These are phyloP conservation scores for Enteromius radiatus DNA, from an alignment of 2,797 vertebrate genomes.

Conservation along the genomic window DNA sequence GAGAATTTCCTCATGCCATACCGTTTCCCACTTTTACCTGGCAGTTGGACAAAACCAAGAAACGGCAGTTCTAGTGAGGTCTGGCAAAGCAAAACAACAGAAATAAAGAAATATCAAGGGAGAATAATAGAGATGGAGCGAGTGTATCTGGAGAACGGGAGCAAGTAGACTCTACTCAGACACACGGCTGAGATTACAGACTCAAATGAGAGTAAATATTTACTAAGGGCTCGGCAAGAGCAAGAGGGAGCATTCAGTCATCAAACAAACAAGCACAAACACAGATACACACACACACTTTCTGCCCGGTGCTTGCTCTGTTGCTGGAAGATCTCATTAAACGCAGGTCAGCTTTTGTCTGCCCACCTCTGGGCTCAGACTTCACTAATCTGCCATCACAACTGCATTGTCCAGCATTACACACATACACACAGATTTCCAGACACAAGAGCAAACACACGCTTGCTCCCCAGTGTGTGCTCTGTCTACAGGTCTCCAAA, in stretches of 20 bases:
- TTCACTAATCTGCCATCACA: constrained; percentile 59
- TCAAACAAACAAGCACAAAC: constrained; percentile 52
- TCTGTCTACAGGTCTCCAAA: constrained; percentile 62
- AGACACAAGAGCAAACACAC: constrained; percentile 62
- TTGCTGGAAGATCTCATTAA: constrained; percentile 59
- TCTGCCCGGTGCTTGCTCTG: constrained; percentile 24
- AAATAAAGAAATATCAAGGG: constrained; percentile 44
- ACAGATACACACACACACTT: constrained; percentile 29
- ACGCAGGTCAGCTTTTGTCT: constrained; percentile 55
- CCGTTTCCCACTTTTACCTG: constrained; percentile 11
- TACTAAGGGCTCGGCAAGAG: constrained; percentile 41
- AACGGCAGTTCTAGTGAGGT: constrained; percentile 28
- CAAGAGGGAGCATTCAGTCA: constrained; percentile 47
- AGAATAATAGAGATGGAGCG: constrained; percentile 33
- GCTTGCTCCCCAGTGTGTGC: constrained; percentile 60
- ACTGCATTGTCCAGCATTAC: constrained; percentile 52
- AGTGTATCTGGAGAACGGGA: constrained; percentile 27
- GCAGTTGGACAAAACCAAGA: constrained; percentile 25
- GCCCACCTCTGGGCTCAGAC: constrained; percentile 51
- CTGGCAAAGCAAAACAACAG: constrained; percentile 30
- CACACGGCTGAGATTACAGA: constrained; percentile 50
- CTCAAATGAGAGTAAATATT: constrained; percentile 58
- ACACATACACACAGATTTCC: constrained; percentile 46
- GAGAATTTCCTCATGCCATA: neutral
- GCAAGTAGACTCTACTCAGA: constrained; percentile 25